Evolutionary conservation across 30 jellyfish, hydroid and myxozoan species (phyloP).

Genomic region (Hydra vulgaris): DNA sequence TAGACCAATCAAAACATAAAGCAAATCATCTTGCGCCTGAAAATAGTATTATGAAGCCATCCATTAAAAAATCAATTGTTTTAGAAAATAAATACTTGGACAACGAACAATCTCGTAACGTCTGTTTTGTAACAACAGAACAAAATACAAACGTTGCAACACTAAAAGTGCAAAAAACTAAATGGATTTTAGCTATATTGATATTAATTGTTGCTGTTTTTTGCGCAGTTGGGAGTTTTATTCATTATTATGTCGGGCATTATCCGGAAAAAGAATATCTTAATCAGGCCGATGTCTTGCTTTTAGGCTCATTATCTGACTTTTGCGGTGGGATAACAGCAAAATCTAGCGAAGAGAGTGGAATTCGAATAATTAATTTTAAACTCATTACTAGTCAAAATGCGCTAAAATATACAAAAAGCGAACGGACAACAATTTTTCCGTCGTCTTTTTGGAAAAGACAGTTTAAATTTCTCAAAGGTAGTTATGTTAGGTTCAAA

Average conservation of each 20-base stretch:
- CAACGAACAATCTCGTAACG: neutral
- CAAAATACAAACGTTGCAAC: neutral
- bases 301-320: conserved; percentile 39
- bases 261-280: conserved; percentile 34
- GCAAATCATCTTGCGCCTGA: neutral
- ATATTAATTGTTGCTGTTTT: conserved; percentile 5
- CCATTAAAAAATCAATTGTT: neutral
- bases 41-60: neutral
- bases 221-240: conserved; percentile 27
- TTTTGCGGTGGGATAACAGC: conserved; percentile 41
- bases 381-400: neutral
- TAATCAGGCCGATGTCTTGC: conserved; percentile 45
- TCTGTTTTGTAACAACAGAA: neutral
- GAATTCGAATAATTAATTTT: neutral
- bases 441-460: conserved; percentile 48
- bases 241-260: conserved; percentile 39
- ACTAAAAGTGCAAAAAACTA: neutral
- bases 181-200: conserved; percentile 5
- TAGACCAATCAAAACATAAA: too few species aligned
- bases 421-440: conserved; percentile 5
- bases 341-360: conserved; percentile 21
- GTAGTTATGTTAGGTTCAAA: conserved; percentile 22
- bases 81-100: neutral
- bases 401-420: conserved; percentile 24
- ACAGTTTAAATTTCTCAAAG: conserved; percentile 32